phyloP scores from a whole-genome alignment of 2,888 invertebrate species.

The Yponomeuta malinellus region DNA sequence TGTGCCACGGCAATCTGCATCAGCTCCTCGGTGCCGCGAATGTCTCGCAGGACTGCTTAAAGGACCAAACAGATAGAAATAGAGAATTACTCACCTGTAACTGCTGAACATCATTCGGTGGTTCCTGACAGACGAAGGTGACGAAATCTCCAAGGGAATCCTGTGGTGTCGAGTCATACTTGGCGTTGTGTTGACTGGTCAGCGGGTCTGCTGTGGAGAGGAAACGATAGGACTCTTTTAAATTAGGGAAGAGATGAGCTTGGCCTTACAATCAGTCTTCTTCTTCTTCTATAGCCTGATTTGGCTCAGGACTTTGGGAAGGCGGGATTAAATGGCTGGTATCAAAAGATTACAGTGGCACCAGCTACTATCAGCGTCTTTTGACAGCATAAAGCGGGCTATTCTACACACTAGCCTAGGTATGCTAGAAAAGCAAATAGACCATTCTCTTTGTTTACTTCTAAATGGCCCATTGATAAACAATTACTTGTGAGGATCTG shows the following conservation, averaged over 20 bases:
- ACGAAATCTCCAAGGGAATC: slow-evolving; percentile 97
- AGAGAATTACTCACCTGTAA: slow-evolving; percentile 75
- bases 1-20: no score
- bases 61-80: background rate
- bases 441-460: no score
- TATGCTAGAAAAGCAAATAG: no score
- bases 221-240: background rate
- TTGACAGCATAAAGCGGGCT: no score
- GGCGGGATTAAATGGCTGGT: background rate
- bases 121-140: slow-evolving; percentile 97
- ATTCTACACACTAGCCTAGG: no score
- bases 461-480: no score
- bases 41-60: background rate
- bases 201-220: slow-evolving; percentile 28
- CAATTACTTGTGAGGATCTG: no score
- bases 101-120: slow-evolving; percentile 83
- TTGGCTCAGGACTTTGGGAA: background rate
- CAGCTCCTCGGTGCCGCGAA: no score
- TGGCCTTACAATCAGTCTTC: background rate
- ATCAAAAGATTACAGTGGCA: background rate
- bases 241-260: background rate
- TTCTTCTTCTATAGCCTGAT: slow-evolving; percentile 1
- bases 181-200: slow-evolving; percentile 76
- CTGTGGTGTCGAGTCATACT: slow-evolving; percentile 80
- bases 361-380: no score